Evolutionary conservation across 1,140 invertebrate genomes (phyloP), one percentile per base, ranked within the genome.

Genomic region (Cyrtorhinus lividipennis): DNA sequence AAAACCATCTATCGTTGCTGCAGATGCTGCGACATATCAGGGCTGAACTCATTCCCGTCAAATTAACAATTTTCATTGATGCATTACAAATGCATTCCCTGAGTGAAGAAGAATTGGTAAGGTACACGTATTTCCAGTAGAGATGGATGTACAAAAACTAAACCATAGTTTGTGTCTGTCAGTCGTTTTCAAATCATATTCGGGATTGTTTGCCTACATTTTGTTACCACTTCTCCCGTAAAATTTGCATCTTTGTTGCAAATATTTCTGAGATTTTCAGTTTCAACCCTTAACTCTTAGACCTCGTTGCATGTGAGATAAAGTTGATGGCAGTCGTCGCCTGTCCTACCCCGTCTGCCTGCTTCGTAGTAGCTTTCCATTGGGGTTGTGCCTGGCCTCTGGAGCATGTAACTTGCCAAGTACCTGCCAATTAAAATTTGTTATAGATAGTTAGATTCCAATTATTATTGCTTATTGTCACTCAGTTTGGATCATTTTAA

Each of bases 251-350:
- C 5, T 38, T 38, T 38, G n/a, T n/a, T n/a, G n/a, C n/a, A n/a
- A n/a, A n/a, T n/a, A n/a, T n/a, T n/a, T n/a, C n/a, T n/a, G n/a
- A n/a, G n/a, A n/a, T n/a, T n/a, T n/a, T n/a, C n/a, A n/a, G n/a
- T n/a, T n/a, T n/a, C n/a, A n/a, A n/a, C n/a, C n/a, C n/a, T 38
- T 38, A 8, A 8, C 30, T 38, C 15, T 67, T 85, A 91, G 73
- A 90, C 83, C 76, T 90, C 87, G 73, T 92, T 92, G 73, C 90
- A 93, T 70, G 89, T 81, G 63, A 88, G 76, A 75, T 88, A 92
- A 56, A 88, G 76, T 70, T 85, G 82, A 69, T 83, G 80, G 69
- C 90, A 94, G 71, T 91, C 85, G 62, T 88, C 84, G 20, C 89
- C 89, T 30, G 83, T 84, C 70, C 90, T 81, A 23, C 90, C 90